Conservation (phyloP, 2,113 vertebrate species). For the Henicopernis longicauda region DNA sequence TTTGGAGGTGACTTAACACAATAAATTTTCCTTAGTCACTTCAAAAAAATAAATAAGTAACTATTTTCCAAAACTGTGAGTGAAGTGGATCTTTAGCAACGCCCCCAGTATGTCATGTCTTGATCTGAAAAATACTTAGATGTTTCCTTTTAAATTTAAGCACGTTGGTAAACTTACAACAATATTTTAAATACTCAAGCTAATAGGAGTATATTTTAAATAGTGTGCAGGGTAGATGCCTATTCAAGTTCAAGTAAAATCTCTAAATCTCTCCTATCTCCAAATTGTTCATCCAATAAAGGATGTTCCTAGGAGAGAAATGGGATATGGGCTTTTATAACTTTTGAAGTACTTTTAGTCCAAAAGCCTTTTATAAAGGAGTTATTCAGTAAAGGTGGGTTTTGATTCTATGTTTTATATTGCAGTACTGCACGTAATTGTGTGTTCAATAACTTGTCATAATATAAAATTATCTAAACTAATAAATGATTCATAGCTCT, state of each 20-base stretch:
- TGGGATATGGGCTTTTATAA: background rate
- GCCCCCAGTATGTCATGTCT: background rate
- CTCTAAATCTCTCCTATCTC: background rate
- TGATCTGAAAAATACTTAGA: background rate
- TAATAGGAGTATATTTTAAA: background rate
- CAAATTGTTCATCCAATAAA: background rate
- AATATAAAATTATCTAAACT: constrained; percentile 15
- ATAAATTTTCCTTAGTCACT: background rate
- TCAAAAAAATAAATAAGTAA: background rate
- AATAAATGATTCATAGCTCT: constrained; percentile 10
- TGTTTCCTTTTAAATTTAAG: background rate
- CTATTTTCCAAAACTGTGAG: background rate
- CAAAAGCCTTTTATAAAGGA: background rate
- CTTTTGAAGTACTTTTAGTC: background rate
- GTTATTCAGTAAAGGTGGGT: background rate
- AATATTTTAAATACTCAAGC: background rate
- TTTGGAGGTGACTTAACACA: background rate
- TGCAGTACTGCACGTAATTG: background rate
- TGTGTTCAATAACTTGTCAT: constrained; percentile 8
- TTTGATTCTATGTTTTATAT: background rate
- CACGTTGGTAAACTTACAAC: background rate
- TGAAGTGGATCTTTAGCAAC: background rate
- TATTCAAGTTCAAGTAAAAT: background rate
- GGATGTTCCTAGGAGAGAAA: background rate
- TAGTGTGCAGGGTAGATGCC: background rate